Evolutionary conservation across 2,888 invertebrate species (phyloP), one percentile per base, ranked within the genome.

Genomic region (Harpalus rubripes): DNA sequence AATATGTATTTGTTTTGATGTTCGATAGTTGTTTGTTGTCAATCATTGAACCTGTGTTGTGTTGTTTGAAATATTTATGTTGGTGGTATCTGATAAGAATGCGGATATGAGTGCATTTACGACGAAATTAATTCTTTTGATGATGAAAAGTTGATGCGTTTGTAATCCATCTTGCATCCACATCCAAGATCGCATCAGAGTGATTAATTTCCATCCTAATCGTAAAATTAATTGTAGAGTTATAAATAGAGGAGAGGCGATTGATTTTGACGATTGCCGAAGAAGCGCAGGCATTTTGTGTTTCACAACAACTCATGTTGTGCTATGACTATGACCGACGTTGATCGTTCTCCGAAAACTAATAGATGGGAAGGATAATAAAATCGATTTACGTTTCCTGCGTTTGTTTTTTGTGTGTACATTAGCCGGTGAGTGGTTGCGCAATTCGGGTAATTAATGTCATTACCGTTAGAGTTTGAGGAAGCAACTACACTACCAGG

Each of bases 361-460:
- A 59, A 80, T 80, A 59, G 82, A 82, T 82, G 82, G 41, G 22
- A 81, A 56, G 78, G 78, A 78, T 74, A 82, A 82, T 82, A 82
- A 82, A 82, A 82, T 82, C 74, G 74, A 82, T 82, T 82, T 82
- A 82, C 74, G 72, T 82, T 82, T 82, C 82, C 82, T 82, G 80
- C 56, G 15, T 58, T 78, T 78, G 22, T 58, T 78, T 78, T 78
- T 78, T 78, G 56, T 76, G 56, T 16, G 44, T 44, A 52, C 74
- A 74, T 74, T 74, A 74, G 52, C 74, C 52, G 58, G 18, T 32
- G 81, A 59, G 72, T 44, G 26, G 78, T 84, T 84, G 84, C 63
- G 84, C 84, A 84, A 84, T 84, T 82, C 82, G 59, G 72, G 74
- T 82, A 78, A 84, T 84, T 84, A 84, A 84, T 84, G 84, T 84